Conservation (phyloP, 1,140 invertebrate species). For the Nebria ingens region DNA sequence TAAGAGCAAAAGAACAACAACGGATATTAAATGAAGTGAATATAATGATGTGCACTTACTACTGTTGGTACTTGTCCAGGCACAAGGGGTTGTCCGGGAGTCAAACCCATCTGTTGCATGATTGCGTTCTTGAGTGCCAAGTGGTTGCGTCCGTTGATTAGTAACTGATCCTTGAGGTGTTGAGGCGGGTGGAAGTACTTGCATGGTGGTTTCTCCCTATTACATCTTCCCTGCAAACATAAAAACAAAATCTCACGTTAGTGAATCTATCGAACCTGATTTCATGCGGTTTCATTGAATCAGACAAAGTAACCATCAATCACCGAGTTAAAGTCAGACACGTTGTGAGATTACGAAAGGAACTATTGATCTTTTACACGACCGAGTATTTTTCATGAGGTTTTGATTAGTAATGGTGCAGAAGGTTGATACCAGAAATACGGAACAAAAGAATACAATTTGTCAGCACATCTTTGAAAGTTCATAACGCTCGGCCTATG, state of each 20-base stretch:
- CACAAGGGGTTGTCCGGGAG: slow-evolving; percentile 74
- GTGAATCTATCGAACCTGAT: not conserved
- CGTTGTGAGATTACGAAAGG: not conserved
- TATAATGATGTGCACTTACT: no score
- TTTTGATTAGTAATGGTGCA: not conserved
- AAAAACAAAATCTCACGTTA: slow-evolving; percentile 16
- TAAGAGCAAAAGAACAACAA: no score
- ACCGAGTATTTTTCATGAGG: not conserved
- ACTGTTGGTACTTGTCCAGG: slow-evolving; percentile 83
- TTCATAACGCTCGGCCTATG: not conserved
- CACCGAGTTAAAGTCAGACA: not conserved
- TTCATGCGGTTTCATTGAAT: not conserved
- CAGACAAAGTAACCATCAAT: not conserved
- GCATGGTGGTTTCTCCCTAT: slow-evolving; percentile 98
- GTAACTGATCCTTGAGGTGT: slow-evolving; percentile 97
- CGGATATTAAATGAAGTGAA: no score
- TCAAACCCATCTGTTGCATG: slow-evolving; percentile 90
- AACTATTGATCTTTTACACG: not conserved
- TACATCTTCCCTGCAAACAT: slow-evolving; percentile 90
- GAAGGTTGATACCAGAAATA: not conserved
- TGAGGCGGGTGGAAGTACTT: slow-evolving; percentile 99
- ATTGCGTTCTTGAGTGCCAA: slow-evolving; percentile 94
- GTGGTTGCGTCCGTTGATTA: slow-evolving; percentile 99
- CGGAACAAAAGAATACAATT: not conserved
- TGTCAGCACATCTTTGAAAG: not conserved